Conservation (phyloP, 2,888 invertebrate genomes). For the Parnassius apollo region DNA sequence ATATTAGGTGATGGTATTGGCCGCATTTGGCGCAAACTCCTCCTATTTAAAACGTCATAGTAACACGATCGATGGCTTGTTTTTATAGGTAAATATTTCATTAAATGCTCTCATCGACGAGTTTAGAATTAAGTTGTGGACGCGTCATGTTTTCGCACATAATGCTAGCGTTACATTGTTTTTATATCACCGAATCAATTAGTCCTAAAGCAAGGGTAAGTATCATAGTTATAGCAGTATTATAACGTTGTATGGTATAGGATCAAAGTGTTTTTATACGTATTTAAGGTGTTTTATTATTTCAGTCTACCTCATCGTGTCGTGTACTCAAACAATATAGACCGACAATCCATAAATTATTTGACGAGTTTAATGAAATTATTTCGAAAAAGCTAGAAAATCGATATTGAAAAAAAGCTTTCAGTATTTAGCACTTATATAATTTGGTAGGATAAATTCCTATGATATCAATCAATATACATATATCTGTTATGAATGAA, state of each 20-base stretch:
- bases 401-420: slow-evolving; percentile 13
- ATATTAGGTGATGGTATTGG: slow-evolving; percentile 29
- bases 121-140: slow-evolving; percentile 38
- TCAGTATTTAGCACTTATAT: slow-evolving; percentile 10
- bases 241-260: slow-evolving; percentile 55
- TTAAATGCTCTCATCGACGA: slow-evolving; percentile 45
- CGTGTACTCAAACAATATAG: slow-evolving; percentile 48
- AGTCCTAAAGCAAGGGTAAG: slow-evolving; percentile 35
- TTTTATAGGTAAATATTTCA: slow-evolving; percentile 26
- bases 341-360: slow-evolving; percentile 24
- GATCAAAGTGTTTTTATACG: slow-evolving; percentile 41
- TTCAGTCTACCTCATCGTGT: slow-evolving; percentile 69
- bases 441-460: not conserved
- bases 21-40: slow-evolving; percentile 26
- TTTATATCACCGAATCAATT: slow-evolving; percentile 21
- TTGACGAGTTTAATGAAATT: slow-evolving; percentile 27
- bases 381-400: slow-evolving; percentile 15
- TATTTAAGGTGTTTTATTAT: slow-evolving; percentile 41
- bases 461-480: no score
- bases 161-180: slow-evolving; percentile 18
- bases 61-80: slow-evolving; percentile 7
- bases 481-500: no score
- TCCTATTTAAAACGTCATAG: not conserved
- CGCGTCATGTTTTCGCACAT: slow-evolving; percentile 27
- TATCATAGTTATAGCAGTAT: slow-evolving; percentile 71